phyloP scores from a whole-genome alignment of 2,888 invertebrate genomes.

The Caenorhabditis sulstoni region DNA sequence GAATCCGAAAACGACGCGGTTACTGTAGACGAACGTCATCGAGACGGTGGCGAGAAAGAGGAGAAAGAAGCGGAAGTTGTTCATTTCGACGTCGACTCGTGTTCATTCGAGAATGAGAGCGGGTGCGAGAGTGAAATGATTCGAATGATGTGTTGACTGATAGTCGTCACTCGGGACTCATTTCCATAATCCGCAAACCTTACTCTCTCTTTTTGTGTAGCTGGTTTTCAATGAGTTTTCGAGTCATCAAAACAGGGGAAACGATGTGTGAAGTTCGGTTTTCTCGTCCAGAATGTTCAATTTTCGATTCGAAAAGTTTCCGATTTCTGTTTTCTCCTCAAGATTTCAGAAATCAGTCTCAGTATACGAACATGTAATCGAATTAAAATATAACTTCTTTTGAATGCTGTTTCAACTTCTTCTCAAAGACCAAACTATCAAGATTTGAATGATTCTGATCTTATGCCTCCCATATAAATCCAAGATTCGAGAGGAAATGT shows the following conservation, averaged over 20 bases:
- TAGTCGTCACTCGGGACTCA: not conserved
- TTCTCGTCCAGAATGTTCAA: no score
- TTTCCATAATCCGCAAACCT: not conserved
- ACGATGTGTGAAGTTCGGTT: not conserved
- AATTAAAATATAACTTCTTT: no score
- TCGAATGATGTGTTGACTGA: not conserved
- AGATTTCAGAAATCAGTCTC: no score
- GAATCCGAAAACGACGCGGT: slow-evolving; percentile 65
- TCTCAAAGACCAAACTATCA: no score
- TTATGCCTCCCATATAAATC: no score
- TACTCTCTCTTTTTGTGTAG: not conserved
- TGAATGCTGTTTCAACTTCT: no score
- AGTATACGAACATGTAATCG: no score
- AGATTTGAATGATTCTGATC: no score
- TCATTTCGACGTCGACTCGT: slow-evolving; percentile 31
- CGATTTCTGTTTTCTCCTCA: no score
- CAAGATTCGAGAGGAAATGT: no score
- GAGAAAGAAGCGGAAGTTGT: slow-evolving; percentile 60
- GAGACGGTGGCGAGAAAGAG: slow-evolving; percentile 51
- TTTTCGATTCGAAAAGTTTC: no score
- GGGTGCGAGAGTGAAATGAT: no score
- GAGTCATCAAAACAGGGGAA: not conserved
- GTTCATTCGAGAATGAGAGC: slow-evolving; percentile 19
- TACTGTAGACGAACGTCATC: slow-evolving; percentile 66
- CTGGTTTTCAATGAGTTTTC: slow-evolving; percentile 5